Evolutionary conservation across 2,888 invertebrate species (phyloP).

Genomic region (Halocaridina rubra): DNA sequence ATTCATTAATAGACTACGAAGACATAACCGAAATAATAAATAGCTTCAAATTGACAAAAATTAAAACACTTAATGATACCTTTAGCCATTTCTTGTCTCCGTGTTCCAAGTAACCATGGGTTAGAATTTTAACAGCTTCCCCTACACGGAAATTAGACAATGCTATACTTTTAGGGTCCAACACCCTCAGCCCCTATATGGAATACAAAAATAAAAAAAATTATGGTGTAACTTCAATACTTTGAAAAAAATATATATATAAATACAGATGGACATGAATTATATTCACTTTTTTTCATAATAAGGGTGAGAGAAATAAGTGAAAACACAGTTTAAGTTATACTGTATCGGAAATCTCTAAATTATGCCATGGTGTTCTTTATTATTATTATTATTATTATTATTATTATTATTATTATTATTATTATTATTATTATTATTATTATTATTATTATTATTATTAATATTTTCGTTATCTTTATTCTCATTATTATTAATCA

Average conservation of each 20-base stretch:
- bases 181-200: not conserved
- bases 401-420: not conserved
- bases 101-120: conserved; percentile 89
- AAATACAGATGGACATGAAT: too few relatives aligned
- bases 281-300: too few relatives aligned
- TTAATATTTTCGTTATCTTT: not conserved
- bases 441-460: not conserved
- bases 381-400: not conserved
- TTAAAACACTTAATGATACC: too few relatives aligned
- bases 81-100: conserved; percentile 84
- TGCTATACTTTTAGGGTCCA: not conserved
- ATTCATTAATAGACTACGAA: too few relatives aligned
- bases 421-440: not conserved
- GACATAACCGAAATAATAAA: too few relatives aligned
- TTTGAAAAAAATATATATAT: too few relatives aligned
- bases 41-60: too few relatives aligned
- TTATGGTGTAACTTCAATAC: not conserved
- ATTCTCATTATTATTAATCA: too few relatives aligned
- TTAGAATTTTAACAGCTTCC: conserved; percentile 73
- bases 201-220: not conserved
- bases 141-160: not conserved
- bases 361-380: too few relatives aligned
- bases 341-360: too few relatives aligned
- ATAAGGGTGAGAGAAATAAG: too few relatives aligned
- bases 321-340: too few relatives aligned